Evolutionary conservation across 2,113 vertebrate species (phyloP).

Genomic region (Corythaixoides concolor): DNA sequence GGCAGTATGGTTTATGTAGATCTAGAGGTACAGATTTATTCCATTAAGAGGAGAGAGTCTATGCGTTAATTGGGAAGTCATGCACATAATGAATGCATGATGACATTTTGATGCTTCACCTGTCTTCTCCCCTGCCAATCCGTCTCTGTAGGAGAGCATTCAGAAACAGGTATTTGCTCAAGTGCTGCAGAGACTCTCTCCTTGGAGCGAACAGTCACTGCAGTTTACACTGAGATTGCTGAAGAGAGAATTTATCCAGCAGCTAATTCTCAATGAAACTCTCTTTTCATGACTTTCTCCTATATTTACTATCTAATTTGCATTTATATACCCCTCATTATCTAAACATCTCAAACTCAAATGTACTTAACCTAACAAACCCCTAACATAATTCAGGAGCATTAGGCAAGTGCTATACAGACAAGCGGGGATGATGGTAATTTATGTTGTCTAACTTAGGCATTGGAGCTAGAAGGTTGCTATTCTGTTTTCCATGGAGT

Average conservation of each 20-base stretch:
- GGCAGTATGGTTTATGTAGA: not conserved
- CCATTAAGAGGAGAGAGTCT: not conserved
- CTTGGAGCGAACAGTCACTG: not conserved
- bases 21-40: not conserved
- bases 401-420: not conserved
- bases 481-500: not conserved
- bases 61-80: not conserved
- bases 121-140: not conserved
- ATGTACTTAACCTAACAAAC: slow-evolving; percentile 6
- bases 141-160: not conserved
- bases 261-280: not conserved
- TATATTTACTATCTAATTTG: slow-evolving; percentile 1
- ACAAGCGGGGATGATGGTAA: not conserved
- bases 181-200: not conserved
- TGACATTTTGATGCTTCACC: slow-evolving; percentile 17
- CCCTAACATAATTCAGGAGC: not conserved
- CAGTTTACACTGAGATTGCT: not conserved
- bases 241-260: not conserved
- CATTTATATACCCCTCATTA: not conserved
- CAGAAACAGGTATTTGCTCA: not conserved
- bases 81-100: not conserved
- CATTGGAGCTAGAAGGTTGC: not conserved
- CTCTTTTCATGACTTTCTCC: not conserved
- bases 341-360: not conserved
- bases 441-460: not conserved